Conservation (phyloP, 1,140 invertebrate species). For the Hyles euphorbiae region DNA sequence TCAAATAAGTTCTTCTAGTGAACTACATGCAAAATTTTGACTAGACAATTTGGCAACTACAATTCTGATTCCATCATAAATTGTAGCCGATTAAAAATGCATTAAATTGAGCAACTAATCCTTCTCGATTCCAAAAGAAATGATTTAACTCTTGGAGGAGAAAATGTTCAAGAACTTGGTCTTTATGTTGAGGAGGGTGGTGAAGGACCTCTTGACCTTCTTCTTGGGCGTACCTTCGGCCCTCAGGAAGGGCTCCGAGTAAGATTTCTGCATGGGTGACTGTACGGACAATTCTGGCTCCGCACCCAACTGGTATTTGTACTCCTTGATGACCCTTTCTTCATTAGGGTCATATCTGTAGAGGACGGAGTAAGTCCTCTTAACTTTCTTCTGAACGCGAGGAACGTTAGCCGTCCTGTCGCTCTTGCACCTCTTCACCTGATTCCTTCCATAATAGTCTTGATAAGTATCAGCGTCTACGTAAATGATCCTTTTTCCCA, state of each 20-base stretch:
- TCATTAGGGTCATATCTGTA: constrained; percentile 65
- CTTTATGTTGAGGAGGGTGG: constrained; percentile 63
- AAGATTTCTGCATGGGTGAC: constrained; percentile 44
- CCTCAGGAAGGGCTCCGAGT: constrained; percentile 59
- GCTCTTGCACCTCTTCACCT: constrained; percentile 66
- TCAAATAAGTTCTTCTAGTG: not conserved
- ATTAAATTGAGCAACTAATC: constrained; percentile 66
- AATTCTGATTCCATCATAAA: constrained; percentile 22
- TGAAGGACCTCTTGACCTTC: constrained; percentile 66
- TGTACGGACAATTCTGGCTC: constrained; percentile 27
- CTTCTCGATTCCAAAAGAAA: constrained; percentile 20
- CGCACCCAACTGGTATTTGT: constrained; percentile 59
- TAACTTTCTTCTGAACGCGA: constrained; percentile 54
- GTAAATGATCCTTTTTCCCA: constrained; percentile 61
- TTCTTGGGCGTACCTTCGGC: constrained; percentile 55
- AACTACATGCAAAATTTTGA: constrained; percentile 17
- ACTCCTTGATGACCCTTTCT: constrained; percentile 66
- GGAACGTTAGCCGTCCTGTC: constrained; percentile 48
- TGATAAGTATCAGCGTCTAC: constrained; percentile 59
- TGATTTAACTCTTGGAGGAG: constrained; percentile 57
- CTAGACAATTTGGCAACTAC: constrained; percentile 25
- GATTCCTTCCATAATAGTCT: constrained; percentile 65
- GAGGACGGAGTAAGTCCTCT: constrained; percentile 66
- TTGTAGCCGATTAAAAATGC: constrained; percentile 52
- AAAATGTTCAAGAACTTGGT: constrained; percentile 68